Percentiles rank a stretch among this genome's conserved stretches.
These are phyloP conservation scores for Liodrosophila aerea DNA, from an alignment of 2,888 invertebrate species.

Conservation along the genomic window DNA sequence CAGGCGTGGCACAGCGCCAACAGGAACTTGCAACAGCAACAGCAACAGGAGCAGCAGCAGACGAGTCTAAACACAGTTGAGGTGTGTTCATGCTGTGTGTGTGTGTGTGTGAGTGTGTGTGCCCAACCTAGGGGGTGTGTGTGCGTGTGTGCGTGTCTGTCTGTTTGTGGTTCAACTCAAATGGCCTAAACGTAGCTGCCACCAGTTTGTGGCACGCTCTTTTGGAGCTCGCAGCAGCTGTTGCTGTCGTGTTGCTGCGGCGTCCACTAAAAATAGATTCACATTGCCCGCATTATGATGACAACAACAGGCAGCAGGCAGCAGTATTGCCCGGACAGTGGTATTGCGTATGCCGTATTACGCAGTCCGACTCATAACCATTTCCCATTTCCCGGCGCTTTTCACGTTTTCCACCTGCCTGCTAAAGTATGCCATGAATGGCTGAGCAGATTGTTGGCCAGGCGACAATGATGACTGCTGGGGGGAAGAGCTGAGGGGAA, in stretches of 20 bases:
- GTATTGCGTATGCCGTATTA: constrained; percentile 39
- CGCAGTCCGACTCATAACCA: constrained; percentile 61
- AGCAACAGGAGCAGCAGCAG: constrained; percentile 3
- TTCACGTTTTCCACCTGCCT: constrained; percentile 3
- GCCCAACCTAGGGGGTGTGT: constrained; percentile 1
- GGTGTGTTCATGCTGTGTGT: constrained; percentile 42
- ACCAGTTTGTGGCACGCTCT: constrained; percentile 27
- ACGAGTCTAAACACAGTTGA: constrained; percentile 17
- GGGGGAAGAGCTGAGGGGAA: too few relatives aligned
- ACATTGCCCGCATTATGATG: constrained; percentile 74
- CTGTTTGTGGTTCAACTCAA: constrained; percentile 36
- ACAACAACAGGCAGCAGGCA: constrained; percentile 9
- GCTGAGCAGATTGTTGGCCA: constrained; percentile 62
- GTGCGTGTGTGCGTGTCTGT: constrained; percentile 1
- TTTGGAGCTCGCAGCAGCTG: constrained; percentile 43
- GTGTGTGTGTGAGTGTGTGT: constrained; percentile 1
- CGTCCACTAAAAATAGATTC: constrained; percentile 68
- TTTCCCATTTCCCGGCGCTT: constrained; percentile 35
- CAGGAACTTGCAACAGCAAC: background rate
- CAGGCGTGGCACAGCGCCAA: constrained; percentile 13
- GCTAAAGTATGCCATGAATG: constrained; percentile 75
- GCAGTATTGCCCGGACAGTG: constrained; percentile 1
- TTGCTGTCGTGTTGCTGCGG: constrained; percentile 20
- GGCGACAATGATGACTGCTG: constrained; percentile 42
- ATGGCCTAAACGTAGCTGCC: constrained; percentile 40